These are phyloP conservation scores for Laupala kohalensis DNA, from an alignment of 1,140 invertebrate genomes.

Conservation along the genomic window DNA sequence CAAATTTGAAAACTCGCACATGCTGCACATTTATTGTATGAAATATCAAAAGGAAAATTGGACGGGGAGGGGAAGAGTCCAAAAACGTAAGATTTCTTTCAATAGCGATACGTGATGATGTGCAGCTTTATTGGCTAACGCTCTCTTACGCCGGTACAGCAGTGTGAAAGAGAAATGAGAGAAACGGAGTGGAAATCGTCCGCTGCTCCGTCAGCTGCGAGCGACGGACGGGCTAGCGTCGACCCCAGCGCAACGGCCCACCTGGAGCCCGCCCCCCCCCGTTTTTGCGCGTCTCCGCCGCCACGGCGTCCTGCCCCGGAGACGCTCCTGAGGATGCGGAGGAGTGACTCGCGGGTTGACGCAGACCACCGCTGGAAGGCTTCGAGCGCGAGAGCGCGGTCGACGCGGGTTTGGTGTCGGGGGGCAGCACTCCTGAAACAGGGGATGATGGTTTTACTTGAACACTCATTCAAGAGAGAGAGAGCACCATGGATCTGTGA, in stretches of 20 bases:
- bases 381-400: constrained; percentile 19
- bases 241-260: constrained; percentile 20
- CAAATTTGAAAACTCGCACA: neutral
- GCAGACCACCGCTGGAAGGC: constrained; percentile 12
- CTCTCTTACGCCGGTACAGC: neutral
- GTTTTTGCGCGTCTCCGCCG: constrained; percentile 12
- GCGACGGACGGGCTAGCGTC: neutral
- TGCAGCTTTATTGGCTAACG: neutral
- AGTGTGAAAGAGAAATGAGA: neutral
- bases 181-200: too few relatives aligned
- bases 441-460: too few relatives aligned
- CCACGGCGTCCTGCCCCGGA: constrained; percentile 7
- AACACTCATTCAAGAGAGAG: too few relatives aligned
- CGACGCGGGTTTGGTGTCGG: constrained; percentile 15
- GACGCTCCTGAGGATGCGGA: constrained; percentile 12
- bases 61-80: neutral
- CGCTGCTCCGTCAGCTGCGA: too few relatives aligned
- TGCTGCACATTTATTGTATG: neutral
- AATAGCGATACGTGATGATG: neutral
- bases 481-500: too few relatives aligned
- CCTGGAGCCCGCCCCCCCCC: constrained; percentile 15
- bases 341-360: neutral
- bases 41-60: neutral
- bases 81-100: neutral
- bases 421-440: neutral